A percentile compares a stretch with the other conserved stretches of the same genome.
Conservation (phyloP, 2,797 vertebrate genomes). For the Spinibarbus caldwelli region DNA sequence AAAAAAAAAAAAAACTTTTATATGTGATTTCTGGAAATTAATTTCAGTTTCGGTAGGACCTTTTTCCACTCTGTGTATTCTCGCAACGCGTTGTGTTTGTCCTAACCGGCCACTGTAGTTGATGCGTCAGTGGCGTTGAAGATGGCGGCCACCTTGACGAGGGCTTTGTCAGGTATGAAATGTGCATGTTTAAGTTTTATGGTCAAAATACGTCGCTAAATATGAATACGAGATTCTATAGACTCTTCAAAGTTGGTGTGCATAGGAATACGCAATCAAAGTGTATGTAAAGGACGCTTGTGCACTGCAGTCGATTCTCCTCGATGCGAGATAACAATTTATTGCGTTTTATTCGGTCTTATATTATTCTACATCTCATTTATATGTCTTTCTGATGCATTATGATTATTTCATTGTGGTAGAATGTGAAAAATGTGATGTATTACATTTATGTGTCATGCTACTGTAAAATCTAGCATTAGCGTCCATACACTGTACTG, state of each 20-base stretch:
- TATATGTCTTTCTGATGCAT: not conserved
- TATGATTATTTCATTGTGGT: not conserved
- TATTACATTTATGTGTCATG: not conserved
- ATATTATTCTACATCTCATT: not conserved
- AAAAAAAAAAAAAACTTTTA: no score
- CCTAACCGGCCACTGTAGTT: slow-evolving; percentile 57
- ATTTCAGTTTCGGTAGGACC: not conserved
- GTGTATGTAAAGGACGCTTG: not conserved
- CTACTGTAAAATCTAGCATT: not conserved
- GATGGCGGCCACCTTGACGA: slow-evolving; percentile 75
- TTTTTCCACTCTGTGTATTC: not conserved
- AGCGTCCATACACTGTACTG: not conserved
- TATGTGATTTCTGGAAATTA: not conserved
- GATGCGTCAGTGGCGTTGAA: slow-evolving; percentile 56
- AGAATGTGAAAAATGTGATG: not conserved
- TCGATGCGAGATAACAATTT: not conserved
- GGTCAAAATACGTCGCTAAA: not conserved
- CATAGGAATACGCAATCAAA: not conserved
- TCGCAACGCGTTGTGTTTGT: slow-evolving; percentile 51
- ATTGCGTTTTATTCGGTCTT: not conserved
- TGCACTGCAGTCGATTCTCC: not conserved
- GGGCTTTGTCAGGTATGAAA: slow-evolving; percentile 71
- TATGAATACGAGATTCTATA: not conserved
- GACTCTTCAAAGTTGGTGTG: not conserved
- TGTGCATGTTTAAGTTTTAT: not conserved